Conservation (phyloP, 2,113 vertebrate species). For the Sula dactylatra region DNA sequence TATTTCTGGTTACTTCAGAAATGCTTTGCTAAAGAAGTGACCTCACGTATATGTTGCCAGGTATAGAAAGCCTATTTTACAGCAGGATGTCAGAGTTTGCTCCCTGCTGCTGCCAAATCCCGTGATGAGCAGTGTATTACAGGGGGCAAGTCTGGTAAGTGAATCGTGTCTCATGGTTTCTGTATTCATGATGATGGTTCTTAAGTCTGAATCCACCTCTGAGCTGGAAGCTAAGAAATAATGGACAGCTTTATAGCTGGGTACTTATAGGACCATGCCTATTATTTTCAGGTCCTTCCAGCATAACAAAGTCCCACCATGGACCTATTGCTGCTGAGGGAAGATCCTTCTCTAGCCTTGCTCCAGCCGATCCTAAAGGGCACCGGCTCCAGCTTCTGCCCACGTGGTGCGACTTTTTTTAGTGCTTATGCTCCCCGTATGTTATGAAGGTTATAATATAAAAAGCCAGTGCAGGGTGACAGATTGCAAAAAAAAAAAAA, state of each 20-base stretch:
- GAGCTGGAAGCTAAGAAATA: background rate
- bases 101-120: background rate
- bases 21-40: background rate
- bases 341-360: background rate
- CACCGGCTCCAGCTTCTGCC: background rate
- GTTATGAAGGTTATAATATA: constrained; percentile 66
- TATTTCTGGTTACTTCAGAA: background rate
- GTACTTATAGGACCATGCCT: background rate
- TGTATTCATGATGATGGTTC: background rate
- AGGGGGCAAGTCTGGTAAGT: background rate
- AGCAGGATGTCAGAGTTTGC: background rate
- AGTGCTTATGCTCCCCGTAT: constrained; percentile 1
- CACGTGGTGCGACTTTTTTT: background rate
- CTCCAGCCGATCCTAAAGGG: background rate
- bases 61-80: background rate
- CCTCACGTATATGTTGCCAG: rapidly evolving
- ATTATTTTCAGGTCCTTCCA: background rate
- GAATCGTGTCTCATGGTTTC: background rate
- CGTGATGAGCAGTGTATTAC: background rate
- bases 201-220: background rate
- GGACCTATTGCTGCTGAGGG: background rate
- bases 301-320: background rate
- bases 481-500: constrained; percentile 70
- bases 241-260: background rate
- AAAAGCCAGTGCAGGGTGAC: constrained; percentile 73